Evolutionary conservation across 2,797 vertebrate species (phyloP).

Genomic region (Psittacula echo): DNA sequence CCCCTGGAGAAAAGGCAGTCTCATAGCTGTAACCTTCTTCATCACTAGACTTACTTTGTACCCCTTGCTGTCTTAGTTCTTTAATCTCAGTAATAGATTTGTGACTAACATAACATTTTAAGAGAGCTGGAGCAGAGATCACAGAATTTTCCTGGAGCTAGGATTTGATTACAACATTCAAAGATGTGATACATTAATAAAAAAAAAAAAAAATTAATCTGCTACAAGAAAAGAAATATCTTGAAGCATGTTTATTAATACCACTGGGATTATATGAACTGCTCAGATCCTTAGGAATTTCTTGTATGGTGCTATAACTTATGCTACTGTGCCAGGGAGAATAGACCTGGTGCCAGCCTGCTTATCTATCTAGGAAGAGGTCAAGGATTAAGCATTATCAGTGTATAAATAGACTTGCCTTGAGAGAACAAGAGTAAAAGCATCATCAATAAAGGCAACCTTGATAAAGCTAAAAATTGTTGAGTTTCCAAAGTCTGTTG

Average conservation of each 20-base stretch:
- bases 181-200: constrained; percentile 3
- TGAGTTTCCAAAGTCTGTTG: not conserved
- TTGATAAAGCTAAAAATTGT: not conserved
- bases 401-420: constrained; percentile 17
- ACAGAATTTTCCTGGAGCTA: constrained; percentile 35
- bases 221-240: not conserved
- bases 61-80: not conserved
- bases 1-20: not conserved
- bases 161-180: constrained; percentile 11
- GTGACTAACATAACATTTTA: not conserved
- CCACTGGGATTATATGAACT: not conserved
- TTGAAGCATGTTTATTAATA: constrained; percentile 35
- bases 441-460: constrained; percentile 6
- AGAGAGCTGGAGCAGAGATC: constrained; percentile 21
- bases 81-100: constrained; percentile 11
- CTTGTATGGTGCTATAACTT: constrained; percentile 3
- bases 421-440: not conserved
- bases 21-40: not conserved
- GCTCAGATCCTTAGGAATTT: not conserved
- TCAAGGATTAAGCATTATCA: constrained; percentile 36
- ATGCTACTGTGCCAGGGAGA: not conserved
- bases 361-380: constrained; percentile 13
- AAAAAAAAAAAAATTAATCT: constrained; percentile 52
- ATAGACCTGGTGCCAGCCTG: not conserved
- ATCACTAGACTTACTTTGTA: not conserved